A percentile compares a stretch with the other conserved stretches of the same genome.
Conservation (phyloP, 1,140 invertebrate species). For the Planococcus citri region DNA sequence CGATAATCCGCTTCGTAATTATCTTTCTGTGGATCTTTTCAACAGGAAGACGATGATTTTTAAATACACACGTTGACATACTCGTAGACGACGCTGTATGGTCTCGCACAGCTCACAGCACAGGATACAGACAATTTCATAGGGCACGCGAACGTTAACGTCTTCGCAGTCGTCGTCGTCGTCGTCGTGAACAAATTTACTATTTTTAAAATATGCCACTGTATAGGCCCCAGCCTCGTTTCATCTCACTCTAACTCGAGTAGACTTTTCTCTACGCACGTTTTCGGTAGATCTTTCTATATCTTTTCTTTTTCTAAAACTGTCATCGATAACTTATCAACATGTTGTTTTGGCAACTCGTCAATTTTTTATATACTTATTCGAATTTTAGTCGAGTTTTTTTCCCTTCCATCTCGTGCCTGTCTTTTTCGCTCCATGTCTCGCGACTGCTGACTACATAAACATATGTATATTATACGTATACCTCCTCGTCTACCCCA, state of each 20-base stretch:
- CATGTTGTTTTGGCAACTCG: background rate
- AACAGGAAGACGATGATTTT: too few species aligned
- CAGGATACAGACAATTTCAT: background rate
- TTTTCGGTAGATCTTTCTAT: background rate
- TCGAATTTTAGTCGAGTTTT: too few species aligned
- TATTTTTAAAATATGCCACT: slow-evolving; percentile 19
- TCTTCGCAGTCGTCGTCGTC: too few species aligned
- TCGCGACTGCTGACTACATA: too few species aligned
- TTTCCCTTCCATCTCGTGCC: too few species aligned
- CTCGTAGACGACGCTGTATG: too few species aligned
- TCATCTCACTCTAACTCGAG: background rate
- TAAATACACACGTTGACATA: too few species aligned
- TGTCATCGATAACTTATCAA: slow-evolving; percentile 19
- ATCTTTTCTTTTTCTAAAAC: background rate
- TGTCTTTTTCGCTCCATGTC: too few species aligned
- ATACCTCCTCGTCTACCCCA: too few species aligned
- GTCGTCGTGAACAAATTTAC: background rate
- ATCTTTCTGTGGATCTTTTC: too few species aligned
- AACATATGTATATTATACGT: too few species aligned
- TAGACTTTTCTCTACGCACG: background rate
- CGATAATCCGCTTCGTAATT: too few species aligned
- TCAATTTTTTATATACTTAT: background rate
- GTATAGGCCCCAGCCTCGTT: background rate
- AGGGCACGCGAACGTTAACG: background rate
- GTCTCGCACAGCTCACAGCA: background rate